Evolutionary conservation across 2,113 vertebrate species (phyloP), one percentile per base, ranked within the genome.

Genomic region (Colinus virginianus): DNA sequence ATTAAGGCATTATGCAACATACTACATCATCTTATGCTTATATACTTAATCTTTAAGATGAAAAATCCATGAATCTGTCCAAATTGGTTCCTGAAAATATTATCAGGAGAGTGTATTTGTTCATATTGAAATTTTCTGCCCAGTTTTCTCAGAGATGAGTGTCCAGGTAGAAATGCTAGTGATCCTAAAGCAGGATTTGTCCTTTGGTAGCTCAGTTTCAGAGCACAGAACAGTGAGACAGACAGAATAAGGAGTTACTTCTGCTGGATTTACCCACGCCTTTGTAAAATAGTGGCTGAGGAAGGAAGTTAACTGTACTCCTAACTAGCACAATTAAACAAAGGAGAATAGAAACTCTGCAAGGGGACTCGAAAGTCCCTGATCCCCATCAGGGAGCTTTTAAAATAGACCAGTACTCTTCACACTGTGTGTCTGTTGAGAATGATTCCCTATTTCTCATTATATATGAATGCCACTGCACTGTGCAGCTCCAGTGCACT

Each of bases 401-500:
- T 91, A 63, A 91, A 91, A 92, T 91, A 92, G 76, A 74, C 67
- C 63, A 72, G n/a, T 53, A 76, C 68, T 85, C 78, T 58, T 67
- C 0, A 0, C 69, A 45, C 63, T n/a, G n/a, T 69, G 42, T 85
- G 55, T 95, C 90, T 94, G 82, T 75, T 0, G 8, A 79, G 75
- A 91, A 82, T 67, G 84, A 91, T 80, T 87, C 82, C 43, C 42
- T 32, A 11, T 90, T 92, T 93, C 82, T 94, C 68, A 89, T 96
- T 91, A 82, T 55, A 48, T 74, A 76, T 85, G 93, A 92, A 89
- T 77, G 30, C 58, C 67, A 76, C 58, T 72, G 58, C 67, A 53
- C 70, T 87, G 84, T 82, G 67, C 84, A 87, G 90, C 72, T 95
- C 83, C 55, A 95, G 23, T 70, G 90, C 81, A 74, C 87, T 74